Evolutionary conservation across 2,888 invertebrate species (phyloP), one percentile per base, ranked within the genome.

Genomic region (Hyalella azteca): DNA sequence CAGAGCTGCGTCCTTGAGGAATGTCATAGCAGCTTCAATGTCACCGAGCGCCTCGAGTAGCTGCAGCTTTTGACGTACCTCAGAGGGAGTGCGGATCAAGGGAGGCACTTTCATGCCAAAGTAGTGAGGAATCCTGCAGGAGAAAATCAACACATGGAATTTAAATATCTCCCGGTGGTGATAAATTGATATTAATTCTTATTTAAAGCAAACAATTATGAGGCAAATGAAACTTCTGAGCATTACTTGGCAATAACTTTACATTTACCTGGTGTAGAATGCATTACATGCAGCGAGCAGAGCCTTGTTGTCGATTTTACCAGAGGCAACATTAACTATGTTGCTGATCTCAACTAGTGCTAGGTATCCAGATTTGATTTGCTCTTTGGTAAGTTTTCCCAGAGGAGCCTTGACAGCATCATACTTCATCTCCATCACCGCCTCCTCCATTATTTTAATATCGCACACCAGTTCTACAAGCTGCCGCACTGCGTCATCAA

Each of bases 41-140:
- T 99, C 98, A 86, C 97, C 89, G 79, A 99, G 89, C 83, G 93
- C 94, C 86, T 98, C 96, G 82, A 99, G 88, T 95, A 98, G 96
- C 85, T 94, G 93, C 19, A 91, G 88, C 89, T 93, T 93, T 84
- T 89, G 87, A 91, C 92, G 87, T 32, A 87, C 79, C 36, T 88
- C 87, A 22, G 86, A 86, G 79, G 86, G 85, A 1, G 88, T 88
- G 77, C 86, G 86, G 78, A 90, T 90, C 41, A 89, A 80, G 4
- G 89, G 88, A 9, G 90, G 90, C 11, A 86, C 86, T 81, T 86
- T 87, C 89, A 90, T 89, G 13, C 89, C 98, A 88, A 97, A 97
- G 86, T 93, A 93, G 88, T 99, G 99, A 0, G 99, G 99, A 82
- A 99, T 93, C 75, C 97, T 89, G 76, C 3, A 77, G 48, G 54